phyloP scores from a whole-genome alignment of 2,888 invertebrate species.

The Hipparchia sbordonii region DNA sequence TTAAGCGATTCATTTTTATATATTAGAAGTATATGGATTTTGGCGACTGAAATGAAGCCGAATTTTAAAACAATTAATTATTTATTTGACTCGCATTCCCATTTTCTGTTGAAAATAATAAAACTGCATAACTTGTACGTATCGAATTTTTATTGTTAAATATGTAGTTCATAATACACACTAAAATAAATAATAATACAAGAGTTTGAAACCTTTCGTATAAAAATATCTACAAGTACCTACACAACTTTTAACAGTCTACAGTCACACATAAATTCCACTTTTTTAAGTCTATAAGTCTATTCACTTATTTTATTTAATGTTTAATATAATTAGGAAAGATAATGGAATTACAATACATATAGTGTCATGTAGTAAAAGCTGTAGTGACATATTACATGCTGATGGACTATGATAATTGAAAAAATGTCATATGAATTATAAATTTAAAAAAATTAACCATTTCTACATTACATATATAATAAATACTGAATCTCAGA shows the following conservation, averaged over 20 bases:
- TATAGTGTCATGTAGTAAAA: background rate
- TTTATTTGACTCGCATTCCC: too few relatives aligned
- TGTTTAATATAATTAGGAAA: background rate
- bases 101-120: background rate
- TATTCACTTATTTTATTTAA: background rate
- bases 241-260: background rate
- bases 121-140: background rate
- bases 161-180: background rate
- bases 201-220: constrained; percentile 9
- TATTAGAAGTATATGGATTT: too few relatives aligned
- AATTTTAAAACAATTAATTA: too few relatives aligned
- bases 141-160: constrained; percentile 1
- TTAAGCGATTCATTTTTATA: too few relatives aligned
- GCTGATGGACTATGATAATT: background rate
- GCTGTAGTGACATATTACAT: background rate
- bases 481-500: background rate
- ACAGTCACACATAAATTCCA: background rate
- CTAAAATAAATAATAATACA: background rate
- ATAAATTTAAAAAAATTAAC: too few relatives aligned
- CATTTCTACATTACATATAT: too few relatives aligned
- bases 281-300: background rate
- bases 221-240: constrained; percentile 27
- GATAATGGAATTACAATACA: background rate
- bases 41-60: too few relatives aligned
- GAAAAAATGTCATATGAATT: background rate